Base-by-base conservation (phyloP, 92 coral and sea anemone genomes). In the Montipora capitata region DNA sequence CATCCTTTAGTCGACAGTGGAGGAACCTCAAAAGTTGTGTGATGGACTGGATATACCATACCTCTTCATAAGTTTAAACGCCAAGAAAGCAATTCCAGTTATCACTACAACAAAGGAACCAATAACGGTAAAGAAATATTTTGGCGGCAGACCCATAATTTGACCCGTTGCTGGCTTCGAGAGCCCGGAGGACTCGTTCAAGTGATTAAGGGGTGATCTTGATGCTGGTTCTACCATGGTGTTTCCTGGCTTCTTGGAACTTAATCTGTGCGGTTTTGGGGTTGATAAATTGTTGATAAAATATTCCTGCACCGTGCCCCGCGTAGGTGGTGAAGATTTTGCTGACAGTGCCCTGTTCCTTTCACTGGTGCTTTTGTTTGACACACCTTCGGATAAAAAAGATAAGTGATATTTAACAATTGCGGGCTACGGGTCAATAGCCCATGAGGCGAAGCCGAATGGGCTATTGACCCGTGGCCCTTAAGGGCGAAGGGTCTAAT, bases 41-140 rank as follows among this genome's bases (percentile, higher is more conserved):
- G 2, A 2, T 44, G 0, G 4, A 13, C 2, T 14, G 0, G 10
- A n/a, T 7, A 40, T 54, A 76, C 3, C 62, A 4, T 45, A 83
- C 87, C 80, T 71, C 14, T 83, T 83, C 57, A 58, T 57, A 13
- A 72, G 70, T 57, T 72, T 62, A 39, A 41, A 83, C 1, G 51
- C 87, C 72, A 83, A 48, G 38, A 59, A 35, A 18, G 12, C 3
- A 42, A 59, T 3, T 2, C 58, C 70, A 16, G 74, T 17, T 8
- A 72, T 38, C 39, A 83, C 41, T 0, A 83, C 61, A 59, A 59
- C 72, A 20, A 17, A 83, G 11, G 80, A 83, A 64, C 69, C 59
- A 14, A 20, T 5, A 5, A 75, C 78, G 35, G 70, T 18, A 11
- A 83, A 18, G 49, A 73, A 15, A 67, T 83, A 83, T 41, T 83